Evolutionary conservation across 2,113 vertebrate species (phyloP).

Genomic region (Haliaeetus leucogaster): DNA sequence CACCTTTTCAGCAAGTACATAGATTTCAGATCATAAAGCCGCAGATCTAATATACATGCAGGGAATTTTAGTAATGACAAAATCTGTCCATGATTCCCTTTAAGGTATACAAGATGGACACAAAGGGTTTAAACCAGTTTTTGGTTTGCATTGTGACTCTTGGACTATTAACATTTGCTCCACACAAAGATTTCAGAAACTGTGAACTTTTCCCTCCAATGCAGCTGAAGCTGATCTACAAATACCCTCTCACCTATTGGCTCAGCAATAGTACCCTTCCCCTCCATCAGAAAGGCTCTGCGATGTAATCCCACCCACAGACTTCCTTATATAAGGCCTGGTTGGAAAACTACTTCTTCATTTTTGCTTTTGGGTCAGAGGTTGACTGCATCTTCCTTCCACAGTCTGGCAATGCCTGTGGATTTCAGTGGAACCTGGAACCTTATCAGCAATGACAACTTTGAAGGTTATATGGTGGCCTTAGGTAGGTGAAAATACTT

Average conservation of each 20-base stretch:
- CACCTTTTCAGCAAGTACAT: neutral
- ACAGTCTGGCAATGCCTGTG: constrained; percentile 66
- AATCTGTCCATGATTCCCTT: neutral
- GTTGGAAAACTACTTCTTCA: neutral
- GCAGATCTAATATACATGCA: neutral
- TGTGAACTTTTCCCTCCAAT: constrained; percentile 51
- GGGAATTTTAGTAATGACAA: neutral
- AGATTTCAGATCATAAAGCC: neutral
- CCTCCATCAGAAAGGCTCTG: neutral
- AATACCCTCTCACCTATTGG: neutral
- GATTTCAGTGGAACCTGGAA: constrained; percentile 86
- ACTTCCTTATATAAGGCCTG: constrained; percentile 1
- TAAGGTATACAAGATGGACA: neutral
- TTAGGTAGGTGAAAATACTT: constrained; percentile 74
- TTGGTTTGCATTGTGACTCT: neutral
- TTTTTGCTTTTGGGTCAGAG: neutral
- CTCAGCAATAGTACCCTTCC: neutral
- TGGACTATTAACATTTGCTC: constrained; percentile 43
- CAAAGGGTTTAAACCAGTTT: neutral
- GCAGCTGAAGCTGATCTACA: neutral
- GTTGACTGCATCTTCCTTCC: neutral
- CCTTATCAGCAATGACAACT: constrained; percentile 82
- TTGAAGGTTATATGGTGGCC: constrained; percentile 84
- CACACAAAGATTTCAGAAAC: constrained; percentile 11
- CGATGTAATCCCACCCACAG: neutral